Conservation (phyloP, 30 jellyfish, hydroid and myxozoan species). For the Nemopilema nomurai region DNA sequence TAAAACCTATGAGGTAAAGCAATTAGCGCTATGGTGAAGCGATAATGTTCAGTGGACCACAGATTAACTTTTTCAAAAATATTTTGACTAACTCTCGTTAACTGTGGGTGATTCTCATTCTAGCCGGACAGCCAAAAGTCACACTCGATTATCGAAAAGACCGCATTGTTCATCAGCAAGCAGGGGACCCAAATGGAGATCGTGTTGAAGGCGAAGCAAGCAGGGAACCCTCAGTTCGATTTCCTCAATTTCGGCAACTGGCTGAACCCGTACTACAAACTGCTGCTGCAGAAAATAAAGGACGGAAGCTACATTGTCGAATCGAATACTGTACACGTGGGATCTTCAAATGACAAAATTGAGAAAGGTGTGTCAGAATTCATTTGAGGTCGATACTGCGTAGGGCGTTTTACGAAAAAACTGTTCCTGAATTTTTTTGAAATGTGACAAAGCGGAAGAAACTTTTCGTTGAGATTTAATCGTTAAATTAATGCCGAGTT, state of each 20-base stretch:
- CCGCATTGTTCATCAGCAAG: slow-evolving; percentile 91
- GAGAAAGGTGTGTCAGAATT: background rate
- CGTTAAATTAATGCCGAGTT: no score
- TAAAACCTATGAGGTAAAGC: background rate
- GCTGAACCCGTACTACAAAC: slow-evolving; percentile 91
- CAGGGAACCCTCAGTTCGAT: slow-evolving; percentile 96
- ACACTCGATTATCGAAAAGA: slow-evolving; percentile 90
- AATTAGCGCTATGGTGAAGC: no score
- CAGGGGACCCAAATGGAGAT: slow-evolving; percentile 95
- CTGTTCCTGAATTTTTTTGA: no score
- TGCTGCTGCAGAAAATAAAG: slow-evolving; percentile 62
- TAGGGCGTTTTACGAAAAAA: no score
- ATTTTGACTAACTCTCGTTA: background rate
- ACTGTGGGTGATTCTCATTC: background rate
- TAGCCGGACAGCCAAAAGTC: slow-evolving; percentile 92
- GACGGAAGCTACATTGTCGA: slow-evolving; percentile 63
- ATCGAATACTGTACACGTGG: background rate
- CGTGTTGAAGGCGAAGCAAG: slow-evolving; percentile 90
- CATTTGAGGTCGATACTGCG: background rate
- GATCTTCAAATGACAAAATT: background rate
- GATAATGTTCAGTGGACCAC: no score
- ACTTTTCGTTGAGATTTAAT: no score
- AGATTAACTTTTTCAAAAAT: background rate
- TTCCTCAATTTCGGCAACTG: slow-evolving; percentile 87
- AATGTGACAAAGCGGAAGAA: no score